Evolutionary conservation across 2,888 invertebrate species (phyloP).

Genomic region (Druceiella hillmani): DNA sequence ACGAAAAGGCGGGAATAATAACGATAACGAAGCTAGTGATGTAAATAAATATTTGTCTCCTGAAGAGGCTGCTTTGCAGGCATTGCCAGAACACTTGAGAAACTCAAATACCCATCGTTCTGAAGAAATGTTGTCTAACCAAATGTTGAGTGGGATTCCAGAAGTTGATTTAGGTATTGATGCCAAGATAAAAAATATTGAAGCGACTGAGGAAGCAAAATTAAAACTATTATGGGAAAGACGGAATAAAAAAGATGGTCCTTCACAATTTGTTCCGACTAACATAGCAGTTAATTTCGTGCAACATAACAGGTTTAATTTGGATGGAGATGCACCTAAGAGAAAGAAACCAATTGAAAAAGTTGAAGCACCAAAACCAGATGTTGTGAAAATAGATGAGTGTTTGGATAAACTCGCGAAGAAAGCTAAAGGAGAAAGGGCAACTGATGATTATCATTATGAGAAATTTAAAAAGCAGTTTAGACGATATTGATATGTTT

Average conservation of each 20-base stretch:
- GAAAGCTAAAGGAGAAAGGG: constrained; percentile 77
- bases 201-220: constrained; percentile 98
- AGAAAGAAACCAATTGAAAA: constrained; percentile 56
- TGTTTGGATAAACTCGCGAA: constrained; percentile 51
- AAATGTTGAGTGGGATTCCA: constrained; percentile 99
- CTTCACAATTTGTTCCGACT: constrained; percentile 93
- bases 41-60: constrained; percentile 68
- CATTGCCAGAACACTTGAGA: constrained; percentile 84
- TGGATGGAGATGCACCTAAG: constrained; percentile 64
- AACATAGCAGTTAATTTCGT: constrained; percentile 99
- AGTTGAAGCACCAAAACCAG: constrained; percentile 39
- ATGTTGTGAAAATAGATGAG: constrained; percentile 37
- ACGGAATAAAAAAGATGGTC: constrained; percentile 86
- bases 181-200: constrained; percentile 97
- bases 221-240: constrained; percentile 84
- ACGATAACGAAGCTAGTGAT: constrained; percentile 41
- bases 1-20: constrained; percentile 63
- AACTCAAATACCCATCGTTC: constrained; percentile 81
- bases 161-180: constrained; percentile 99
- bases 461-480: constrained; percentile 96
- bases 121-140: constrained; percentile 99
- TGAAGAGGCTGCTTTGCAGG: constrained; percentile 84
- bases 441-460: constrained; percentile 96
- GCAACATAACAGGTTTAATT: constrained; percentile 94
- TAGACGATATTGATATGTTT: constrained; percentile 61